Base-by-base conservation (phyloP, 2,888 invertebrate genomes). In the Apodemia zela region DNA sequence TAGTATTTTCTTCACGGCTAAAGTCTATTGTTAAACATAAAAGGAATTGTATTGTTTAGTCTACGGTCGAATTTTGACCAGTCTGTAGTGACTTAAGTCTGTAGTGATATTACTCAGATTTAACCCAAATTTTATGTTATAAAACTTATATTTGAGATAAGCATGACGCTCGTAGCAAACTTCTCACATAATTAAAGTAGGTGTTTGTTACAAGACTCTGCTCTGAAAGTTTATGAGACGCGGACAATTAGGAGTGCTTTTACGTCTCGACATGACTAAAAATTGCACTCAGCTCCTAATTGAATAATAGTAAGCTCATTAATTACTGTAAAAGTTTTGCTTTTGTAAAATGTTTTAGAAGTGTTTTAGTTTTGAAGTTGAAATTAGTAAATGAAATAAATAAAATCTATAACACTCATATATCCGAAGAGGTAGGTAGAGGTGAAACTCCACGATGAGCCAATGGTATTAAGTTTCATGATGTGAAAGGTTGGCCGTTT, bases 241-340 rank as follows among this genome's bases (percentile, higher is more conserved):
- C 10, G 61, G 66, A 54, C 64, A 68, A 66, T 68, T 66, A 67
- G 42, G 60, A 62, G 59, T 64, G 63, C 63, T 66, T 62, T 64
- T 59, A 59, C 33, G 60, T 25, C 59, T 60, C 61, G 60, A 59
- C 58, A 42, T 45, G 35, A 64, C 58, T 64, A 63, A 65, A 67
- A 64, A 66, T 65, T 67, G 61, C 63, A 60, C 65, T 68, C 64
- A 54, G 47, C 62, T 47, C 51, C 66, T 64, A 67, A 67, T 68
- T 69, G 60, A 64, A 21, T 54, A 3, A 25, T 25, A 54, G 25
- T 54, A 25, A 13, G 2, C 54, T 25, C 21, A 54, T 54, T 54
- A 25, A 25, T 54, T 54, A 54, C 25, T 6, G 45, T 45, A n/a
- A n/a, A 45, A 45, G n/a, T 45, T 45, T 45, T 45, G 6, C 45